These are phyloP conservation scores for Stigmatopora argus DNA, from an alignment of 2,113 vertebrate genomes.

Conservation along the genomic window DNA sequence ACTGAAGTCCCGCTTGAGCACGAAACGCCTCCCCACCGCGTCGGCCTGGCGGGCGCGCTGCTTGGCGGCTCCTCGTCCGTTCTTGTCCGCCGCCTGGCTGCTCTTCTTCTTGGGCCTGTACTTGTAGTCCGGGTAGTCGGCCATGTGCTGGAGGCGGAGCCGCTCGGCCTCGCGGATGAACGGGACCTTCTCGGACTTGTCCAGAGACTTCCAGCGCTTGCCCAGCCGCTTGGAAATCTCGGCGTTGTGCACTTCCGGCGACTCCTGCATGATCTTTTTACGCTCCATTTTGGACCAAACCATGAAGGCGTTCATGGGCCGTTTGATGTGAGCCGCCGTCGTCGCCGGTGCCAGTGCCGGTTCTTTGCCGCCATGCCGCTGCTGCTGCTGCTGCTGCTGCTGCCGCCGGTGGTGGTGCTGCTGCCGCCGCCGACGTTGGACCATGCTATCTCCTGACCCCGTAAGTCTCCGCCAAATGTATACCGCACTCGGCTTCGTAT, in stretches of 20 bases:
- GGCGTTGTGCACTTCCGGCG: conserved; percentile 93
- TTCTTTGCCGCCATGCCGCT: neutral
- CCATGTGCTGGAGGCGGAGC: conserved; percentile 95
- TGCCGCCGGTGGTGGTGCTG: too few relatives aligned
- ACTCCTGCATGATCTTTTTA: conserved; percentile 92
- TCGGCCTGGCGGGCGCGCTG: conserved; percentile 35
- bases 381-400: neutral
- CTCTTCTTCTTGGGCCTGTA: conserved; percentile 95
- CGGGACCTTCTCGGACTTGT: conserved; percentile 89
- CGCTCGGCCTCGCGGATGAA: conserved; percentile 95
- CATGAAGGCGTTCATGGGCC: conserved; percentile 98
- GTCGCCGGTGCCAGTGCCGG: neutral
- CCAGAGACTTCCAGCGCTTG: conserved; percentile 90
- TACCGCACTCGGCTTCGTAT: too few relatives aligned
- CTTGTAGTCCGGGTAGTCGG: conserved; percentile 97
- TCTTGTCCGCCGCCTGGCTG: conserved; percentile 73
- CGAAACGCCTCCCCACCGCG: conserved; percentile 75
- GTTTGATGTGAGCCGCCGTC: conserved; percentile 86
- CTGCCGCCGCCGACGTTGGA: too few relatives aligned
- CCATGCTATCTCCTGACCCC: too few relatives aligned
- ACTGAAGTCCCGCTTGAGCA: conserved; percentile 78
- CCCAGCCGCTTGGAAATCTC: conserved; percentile 96
- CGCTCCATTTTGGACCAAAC: conserved; percentile 96
- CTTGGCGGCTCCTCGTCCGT: conserved; percentile 26
- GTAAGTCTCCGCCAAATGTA: too few relatives aligned